Conservation (phyloP, 1,140 invertebrate genomes). For the Neodiprion lecontei region DNA sequence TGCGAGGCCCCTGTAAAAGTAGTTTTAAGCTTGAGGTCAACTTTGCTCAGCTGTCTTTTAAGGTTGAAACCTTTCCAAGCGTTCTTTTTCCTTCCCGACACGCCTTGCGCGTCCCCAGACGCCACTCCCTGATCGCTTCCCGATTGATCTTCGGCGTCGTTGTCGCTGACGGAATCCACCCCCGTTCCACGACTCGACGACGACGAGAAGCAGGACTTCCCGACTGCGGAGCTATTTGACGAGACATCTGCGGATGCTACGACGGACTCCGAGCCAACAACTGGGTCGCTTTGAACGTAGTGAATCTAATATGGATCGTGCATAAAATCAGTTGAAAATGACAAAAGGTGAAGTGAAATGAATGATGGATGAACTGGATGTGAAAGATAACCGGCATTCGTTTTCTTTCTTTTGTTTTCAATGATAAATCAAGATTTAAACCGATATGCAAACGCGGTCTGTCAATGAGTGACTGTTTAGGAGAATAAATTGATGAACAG, state of each 20-base stretch:
- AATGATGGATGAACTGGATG: slow-evolving; percentile 6
- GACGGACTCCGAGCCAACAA: neutral
- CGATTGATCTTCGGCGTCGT: slow-evolving; percentile 27
- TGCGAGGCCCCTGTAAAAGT: slow-evolving; percentile 62
- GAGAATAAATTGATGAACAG: slow-evolving; percentile 8
- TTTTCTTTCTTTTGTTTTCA: slow-evolving; percentile 10
- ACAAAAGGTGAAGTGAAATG: neutral
- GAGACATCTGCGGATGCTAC: neutral
- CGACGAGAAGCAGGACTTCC: neutral
- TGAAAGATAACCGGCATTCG: slow-evolving; percentile 16
- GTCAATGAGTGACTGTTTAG: neutral
- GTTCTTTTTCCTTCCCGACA: slow-evolving; percentile 47
- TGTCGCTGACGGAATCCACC: slow-evolving; percentile 29
- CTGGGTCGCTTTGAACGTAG: neutral
- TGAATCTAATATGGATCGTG: slow-evolving; percentile 1
- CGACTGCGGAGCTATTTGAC: neutral
- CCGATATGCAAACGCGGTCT: too few relatives aligned
- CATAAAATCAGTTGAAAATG: neutral
- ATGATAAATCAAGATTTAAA: too few relatives aligned
- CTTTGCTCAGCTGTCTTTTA: slow-evolving; percentile 80
- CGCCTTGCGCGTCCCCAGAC: slow-evolving; percentile 27
- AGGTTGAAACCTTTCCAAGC: slow-evolving; percentile 78
- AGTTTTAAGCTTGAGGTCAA: slow-evolving; percentile 80
- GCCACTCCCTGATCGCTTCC: slow-evolving; percentile 34
- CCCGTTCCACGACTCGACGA: neutral